Evolutionary conservation across 2,113 vertebrate genomes (phyloP), one percentile per base, ranked within the genome.

Genomic region (Clinocottus analis): DNA sequence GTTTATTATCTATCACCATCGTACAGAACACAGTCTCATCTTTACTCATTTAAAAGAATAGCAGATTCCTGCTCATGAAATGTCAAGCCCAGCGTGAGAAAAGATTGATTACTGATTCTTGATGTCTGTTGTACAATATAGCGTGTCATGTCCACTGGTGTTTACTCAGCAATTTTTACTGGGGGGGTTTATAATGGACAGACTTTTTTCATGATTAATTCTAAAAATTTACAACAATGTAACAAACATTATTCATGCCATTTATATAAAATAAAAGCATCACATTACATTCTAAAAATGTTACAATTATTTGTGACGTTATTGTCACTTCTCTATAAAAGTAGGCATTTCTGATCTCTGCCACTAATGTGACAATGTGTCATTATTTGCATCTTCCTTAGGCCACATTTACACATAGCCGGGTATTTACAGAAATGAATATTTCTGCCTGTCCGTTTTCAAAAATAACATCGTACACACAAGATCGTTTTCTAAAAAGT

Each of bases 311-410:
- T 16, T 47, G 47, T 23, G 6, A 73, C 23, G 13, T 62, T 68
- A 53, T 7, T 33, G 12, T 23, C n/a, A 49, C 29, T 12, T 12
- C 31, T 51, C 31, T 49, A 29, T n/a, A 14, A 62, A 10, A 70
- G 41, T 66, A 66, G 29, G 21, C 62, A 51, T 77, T 73, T 56
- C 23, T 56, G n/a, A 60, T 61, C 23, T 71, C 29, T 61, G 47
- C 67, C 25, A 60, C 41, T 21, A 77, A 61, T 58, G 64, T 71
- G 37, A 60, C 58, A n/a, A n/a, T n/a, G 39, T 60, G 58, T 69
- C 35, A 74, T 74, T 71, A 49, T 66, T 83, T 39, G 11, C 64
- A 83, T 55, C 59, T 80, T n/a, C n/a, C n/a, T n/a, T n/a, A n/a
- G n/a, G n/a, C n/a, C n/a, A n/a, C n/a, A n/a, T n/a, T n/a, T n/a